Evolutionary conservation across 2,113 vertebrate genomes (phyloP), one percentile per base, ranked within the genome.

Genomic region (Epinephelus moara): DNA sequence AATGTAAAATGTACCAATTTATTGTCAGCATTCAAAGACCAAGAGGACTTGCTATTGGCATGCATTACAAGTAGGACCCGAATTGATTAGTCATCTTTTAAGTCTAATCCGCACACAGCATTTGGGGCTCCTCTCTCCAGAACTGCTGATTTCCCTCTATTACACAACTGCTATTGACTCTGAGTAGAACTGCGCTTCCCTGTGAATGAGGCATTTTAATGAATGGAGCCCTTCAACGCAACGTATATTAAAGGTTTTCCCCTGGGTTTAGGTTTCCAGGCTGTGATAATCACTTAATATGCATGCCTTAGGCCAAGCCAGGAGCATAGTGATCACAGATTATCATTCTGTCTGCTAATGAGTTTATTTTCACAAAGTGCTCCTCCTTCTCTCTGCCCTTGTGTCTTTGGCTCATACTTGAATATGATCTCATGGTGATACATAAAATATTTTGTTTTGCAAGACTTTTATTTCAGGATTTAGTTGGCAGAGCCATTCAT

Each of bases 251-350:
- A 76, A 82, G 15, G 74, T 71, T 74, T 52, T 53, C 88, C 70
- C 78, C 55, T 1, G 88, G 47, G 85, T 78, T 64, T 53, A 25
- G 40, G 80, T 83, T 87, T 88, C 84, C 64, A 70, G 82, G 66
- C 87, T 68, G 52, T 75, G 77, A 82, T 88, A 62, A 81, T 88
- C 68, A 84, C 70, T 88, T 90, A 86, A 75, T 84, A 89, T 84
- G 66, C 66, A 63, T 40, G 81, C 87, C 77, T 80, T 30, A 70
- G 80, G 82, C 76, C 75, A 45, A 37, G 55, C 82, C 75, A 50
- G 45, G 57, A 80, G 88, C 73, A 66, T 23, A 73, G 42, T 71
- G 78, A 87, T 89, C 73, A 83, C 68, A 86, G 64, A 85, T 70
- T 86, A 85, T 85, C 83, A 77, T 79, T 75, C 70, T 70, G 68